Base-by-base conservation (phyloP, 2,113 vertebrate species). In the Ceyx cyanopectus region DNA sequence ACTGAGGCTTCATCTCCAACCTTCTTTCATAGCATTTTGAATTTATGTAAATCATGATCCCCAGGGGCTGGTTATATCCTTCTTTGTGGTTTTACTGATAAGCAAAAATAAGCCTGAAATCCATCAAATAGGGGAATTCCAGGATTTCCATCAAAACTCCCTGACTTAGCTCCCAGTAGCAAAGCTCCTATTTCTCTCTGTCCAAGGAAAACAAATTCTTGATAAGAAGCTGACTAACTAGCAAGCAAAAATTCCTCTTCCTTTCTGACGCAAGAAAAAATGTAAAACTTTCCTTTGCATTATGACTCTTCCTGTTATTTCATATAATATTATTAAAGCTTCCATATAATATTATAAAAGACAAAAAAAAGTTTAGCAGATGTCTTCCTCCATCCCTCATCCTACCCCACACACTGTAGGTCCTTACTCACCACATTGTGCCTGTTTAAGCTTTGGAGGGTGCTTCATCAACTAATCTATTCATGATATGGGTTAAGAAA, bases 221-320 rank as follows among this genome's bases (percentile, higher is more conserved):
- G 90, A 94, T 94, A 96, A 94, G 60, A 37, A 92, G 58, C 54
- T 95, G 88, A 94, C 54, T 94, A 89, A 94, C 40, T 51, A 12
- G 26, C 2, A 9, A 53, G 50, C 30, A 87, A 61, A 87, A 89
- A 80, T 85, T 91, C 85, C 75, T 89, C 34, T 79, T 79, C 56
- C 45, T 10, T 61, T 34, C 74, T 82, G 90, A 87, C 1, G 6
- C 65, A 84, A 45, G 45, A 73, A 91, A 20, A 89, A 95, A 76
- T 13, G 18, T 70, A 86, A 81, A 78, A 21, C 5, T 65, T 87
- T 85, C 15, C 69, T 86, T 83, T 22, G 60, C 5, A 22, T 77
- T 70, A 63, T 83, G 63, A 83, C 67, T 77, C 23, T 77, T 85
- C 60, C 51, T 62, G 63, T 68, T 88, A 61, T 68, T 92, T 70